These are phyloP conservation scores for Geophilus truncorum DNA, from an alignment of 2,888 invertebrate genomes.

Conservation along the genomic window DNA sequence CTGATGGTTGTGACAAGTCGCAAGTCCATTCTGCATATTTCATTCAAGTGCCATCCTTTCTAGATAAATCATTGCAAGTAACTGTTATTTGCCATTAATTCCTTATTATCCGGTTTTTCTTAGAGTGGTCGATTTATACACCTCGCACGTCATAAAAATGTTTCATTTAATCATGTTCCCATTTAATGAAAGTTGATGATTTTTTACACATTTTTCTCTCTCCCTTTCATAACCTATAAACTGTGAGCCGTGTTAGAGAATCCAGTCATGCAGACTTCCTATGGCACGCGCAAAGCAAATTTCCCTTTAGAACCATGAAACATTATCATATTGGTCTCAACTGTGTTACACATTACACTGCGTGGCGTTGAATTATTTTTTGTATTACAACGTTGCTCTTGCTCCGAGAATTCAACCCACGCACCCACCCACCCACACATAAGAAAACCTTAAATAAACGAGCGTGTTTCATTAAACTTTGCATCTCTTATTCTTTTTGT, in stretches of 20 bases:
- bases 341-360: not conserved
- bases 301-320: conserved; percentile 21
- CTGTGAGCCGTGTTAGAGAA: not conserved
- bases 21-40: not conserved
- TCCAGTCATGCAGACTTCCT: conserved; percentile 13
- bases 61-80: not conserved
- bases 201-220: not conserved
- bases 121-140: not conserved
- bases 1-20: not conserved
- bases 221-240: not conserved
- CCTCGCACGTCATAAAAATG: not conserved
- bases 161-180: not conserved
- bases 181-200: not conserved
- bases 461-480: conserved; percentile 30
- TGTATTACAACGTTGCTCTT: conserved; percentile 1
- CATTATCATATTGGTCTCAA: conserved; percentile 25
- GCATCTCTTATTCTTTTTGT: conserved; percentile 32
- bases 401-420: not conserved
- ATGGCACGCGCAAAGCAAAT: conserved; percentile 8
- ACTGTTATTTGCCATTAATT: not conserved
- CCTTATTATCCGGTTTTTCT: not conserved
- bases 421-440: not conserved
- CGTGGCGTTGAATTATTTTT: conserved; percentile 11
- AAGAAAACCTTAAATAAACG: conserved; percentile 8
- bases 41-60: not conserved